Evolutionary conservation across 1,140 invertebrate species (phyloP), one percentile per base, ranked within the genome.

Genomic region (Homalodisca vitripennis): DNA sequence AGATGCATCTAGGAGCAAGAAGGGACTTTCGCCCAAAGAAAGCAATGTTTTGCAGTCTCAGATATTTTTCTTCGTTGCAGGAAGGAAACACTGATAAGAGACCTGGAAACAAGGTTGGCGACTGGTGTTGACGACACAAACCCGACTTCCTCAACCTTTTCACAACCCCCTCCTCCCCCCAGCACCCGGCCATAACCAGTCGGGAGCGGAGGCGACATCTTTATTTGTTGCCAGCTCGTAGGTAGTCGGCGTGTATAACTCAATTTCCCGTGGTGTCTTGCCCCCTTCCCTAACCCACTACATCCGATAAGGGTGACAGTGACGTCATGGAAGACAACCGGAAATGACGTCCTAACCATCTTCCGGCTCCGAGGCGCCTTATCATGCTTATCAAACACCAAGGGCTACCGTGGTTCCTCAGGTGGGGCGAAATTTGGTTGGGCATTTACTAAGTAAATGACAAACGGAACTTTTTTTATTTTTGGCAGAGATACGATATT

Each of bases 341-440:
- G 55, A 60, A 60, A 60, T 60, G 55, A 60, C 55, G 26, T 60
- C 55, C 29, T 60, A 60, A 60, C 55, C 55, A 60, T 22, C 24
- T 60, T 60, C 55, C 55, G 48, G 55, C 26, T 24, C 26, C 26
- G 10, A n/a, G 22, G 3, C 26, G 3, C 26, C 24, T 29, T 60
- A 60, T 60, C 55, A 60, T 13, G 13, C 12, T 10, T 60, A 60
- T 60, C 55, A 60, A 3, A 41, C 34, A 41, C 17, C 34, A 6
- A 41, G 17, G 6, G 6, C 34, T 17, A 41, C 17, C 34, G 34
- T 17, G 6, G 6, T 41, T 41, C 34, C 6, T 41, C 34, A 10
- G 6, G 34, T 10, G 34, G 6, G 34, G 17, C 34, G 34, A 41
- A 41, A 41, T 41, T 6, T 41, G 34, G 6, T 41, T 41, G 34